Base-by-base conservation (phyloP, 2,113 vertebrate genomes). In the Calypte anna region DNA sequence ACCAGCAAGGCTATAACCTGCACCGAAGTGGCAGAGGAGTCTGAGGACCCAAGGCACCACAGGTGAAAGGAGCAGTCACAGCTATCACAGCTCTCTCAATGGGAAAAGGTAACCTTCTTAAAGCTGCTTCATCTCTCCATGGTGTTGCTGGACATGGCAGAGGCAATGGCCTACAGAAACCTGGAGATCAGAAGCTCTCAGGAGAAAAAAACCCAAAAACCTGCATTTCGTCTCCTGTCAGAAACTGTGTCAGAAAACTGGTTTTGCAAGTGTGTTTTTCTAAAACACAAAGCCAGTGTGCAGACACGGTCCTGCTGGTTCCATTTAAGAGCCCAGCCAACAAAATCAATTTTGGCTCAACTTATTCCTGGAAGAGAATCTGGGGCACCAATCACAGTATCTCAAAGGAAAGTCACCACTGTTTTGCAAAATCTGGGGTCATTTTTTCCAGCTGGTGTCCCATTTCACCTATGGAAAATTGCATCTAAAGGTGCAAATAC, bases 331-430 rank as follows among this genome's bases (percentile, higher is more conserved):
- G 21, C 30, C 74, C 63, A 48, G 27, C 8, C 76, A 70, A 67
- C 33, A 70, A 67, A 81, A 67, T 17, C 20, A 48, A 33, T 54
- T 54, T 73, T 33, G 16, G 18, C 36, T 66, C 62, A 36, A 6
- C 9, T 28, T 58, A 11, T 23, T 68, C 67, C 54, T 67, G 38
- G 67, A 57, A 67, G 30, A 25, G 24, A 0, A 0, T 7, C 5
- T 20, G 43, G 43, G 23, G 9, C 59, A 63, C 31, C 51, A 70
- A 63, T 72, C 57, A 38, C 14, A 48, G 0, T 12, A 30, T 36
- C 57, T 53, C 40, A 27, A 77, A 70, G 78, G 12, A 27, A 91
- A 86, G 59, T 63, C 75, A 30, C 23, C 0, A 2, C 40, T 58
- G 25, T 30, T 67, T 46, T 75, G 23, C 40, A 59, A 90, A 88